These are phyloP conservation scores for Psittacula derbiana DNA, from an alignment of 2,797 vertebrate species.

Conservation along the genomic window DNA sequence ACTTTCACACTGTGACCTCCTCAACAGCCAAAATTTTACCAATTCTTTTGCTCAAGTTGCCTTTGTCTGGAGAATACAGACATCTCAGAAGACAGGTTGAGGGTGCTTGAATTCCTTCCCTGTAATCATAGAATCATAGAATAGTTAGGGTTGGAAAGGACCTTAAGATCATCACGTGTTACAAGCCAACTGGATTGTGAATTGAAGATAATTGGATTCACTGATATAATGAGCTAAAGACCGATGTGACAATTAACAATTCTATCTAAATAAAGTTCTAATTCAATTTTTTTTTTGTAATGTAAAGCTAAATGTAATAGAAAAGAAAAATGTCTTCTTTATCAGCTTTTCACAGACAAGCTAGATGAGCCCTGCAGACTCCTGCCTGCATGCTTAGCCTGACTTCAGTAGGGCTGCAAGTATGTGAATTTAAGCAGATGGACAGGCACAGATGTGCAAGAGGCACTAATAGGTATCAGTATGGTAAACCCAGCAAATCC, in stretches of 20 bases:
- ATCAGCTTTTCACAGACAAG: not conserved
- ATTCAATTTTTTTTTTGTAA: constrained; percentile 10
- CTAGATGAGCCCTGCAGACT: not conserved
- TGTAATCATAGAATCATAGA: not conserved
- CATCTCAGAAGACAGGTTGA: not conserved
- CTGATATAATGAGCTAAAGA: not conserved
- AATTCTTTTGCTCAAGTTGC: not conserved
- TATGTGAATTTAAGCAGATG: not conserved
- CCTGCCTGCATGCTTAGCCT: not conserved
- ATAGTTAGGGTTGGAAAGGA: too few relatives aligned
- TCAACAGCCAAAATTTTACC: not conserved
- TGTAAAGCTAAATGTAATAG: not conserved
- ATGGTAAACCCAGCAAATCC: not conserved
- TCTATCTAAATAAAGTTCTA: constrained; percentile 5
- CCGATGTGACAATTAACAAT: constrained; percentile 1
- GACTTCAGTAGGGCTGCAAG: not conserved
- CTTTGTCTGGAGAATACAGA: not conserved
- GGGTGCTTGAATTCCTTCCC: not conserved
- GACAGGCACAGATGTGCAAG: not conserved
- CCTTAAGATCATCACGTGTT: not conserved
- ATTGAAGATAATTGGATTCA: constrained; percentile 16
- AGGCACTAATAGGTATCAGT: not conserved
- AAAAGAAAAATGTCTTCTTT: not conserved
- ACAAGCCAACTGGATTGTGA: not conserved
- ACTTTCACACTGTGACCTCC: not conserved